Conservation (phyloP, 53 echinoderm and acorn worm genomes). For the Henricia sp. region DNA sequence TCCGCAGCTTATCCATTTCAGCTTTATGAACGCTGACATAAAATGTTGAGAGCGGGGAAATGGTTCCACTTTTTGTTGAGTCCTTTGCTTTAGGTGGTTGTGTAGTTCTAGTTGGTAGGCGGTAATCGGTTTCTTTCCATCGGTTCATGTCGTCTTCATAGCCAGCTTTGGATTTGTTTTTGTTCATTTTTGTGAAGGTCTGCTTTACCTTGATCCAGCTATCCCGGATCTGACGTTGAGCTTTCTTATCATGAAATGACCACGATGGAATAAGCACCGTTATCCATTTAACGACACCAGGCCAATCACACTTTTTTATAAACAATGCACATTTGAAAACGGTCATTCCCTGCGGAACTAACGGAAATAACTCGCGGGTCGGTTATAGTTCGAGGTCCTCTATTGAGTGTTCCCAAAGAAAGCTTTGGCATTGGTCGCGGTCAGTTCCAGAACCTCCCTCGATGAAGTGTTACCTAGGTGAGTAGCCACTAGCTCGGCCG, state of each 20-base stretch:
- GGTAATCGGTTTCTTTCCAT: conserved; percentile 29
- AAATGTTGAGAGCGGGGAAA: conserved; percentile 10
- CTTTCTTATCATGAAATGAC: conserved; percentile 30
- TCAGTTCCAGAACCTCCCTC: too few species aligned
- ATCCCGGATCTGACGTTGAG: conserved; percentile 37
- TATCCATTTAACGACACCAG: conserved; percentile 32
- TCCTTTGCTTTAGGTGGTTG: conserved; percentile 19
- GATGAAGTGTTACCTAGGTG: too few species aligned
- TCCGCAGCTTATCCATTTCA: conserved; percentile 19
- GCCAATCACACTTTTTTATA: too few species aligned
- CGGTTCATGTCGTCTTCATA: conserved; percentile 22
- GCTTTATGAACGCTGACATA: conserved; percentile 22
- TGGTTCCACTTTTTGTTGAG: background rate
- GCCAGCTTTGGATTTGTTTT: conserved; percentile 24
- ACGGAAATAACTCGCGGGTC: too few species aligned
- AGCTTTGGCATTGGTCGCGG: too few species aligned
- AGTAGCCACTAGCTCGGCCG: too few species aligned
- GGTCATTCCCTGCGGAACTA: too few species aligned
- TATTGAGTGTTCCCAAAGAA: too few species aligned
- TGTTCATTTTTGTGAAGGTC: conserved; percentile 19
- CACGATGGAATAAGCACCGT: conserved; percentile 23
- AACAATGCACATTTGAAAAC: too few species aligned
- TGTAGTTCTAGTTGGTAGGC: conserved; percentile 14
- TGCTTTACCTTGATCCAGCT: conserved; percentile 44
- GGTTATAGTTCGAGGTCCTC: too few species aligned